phyloP scores from a whole-genome alignment of 2,113 vertebrate species.

The Heterotilapia buettikoferi region DNA sequence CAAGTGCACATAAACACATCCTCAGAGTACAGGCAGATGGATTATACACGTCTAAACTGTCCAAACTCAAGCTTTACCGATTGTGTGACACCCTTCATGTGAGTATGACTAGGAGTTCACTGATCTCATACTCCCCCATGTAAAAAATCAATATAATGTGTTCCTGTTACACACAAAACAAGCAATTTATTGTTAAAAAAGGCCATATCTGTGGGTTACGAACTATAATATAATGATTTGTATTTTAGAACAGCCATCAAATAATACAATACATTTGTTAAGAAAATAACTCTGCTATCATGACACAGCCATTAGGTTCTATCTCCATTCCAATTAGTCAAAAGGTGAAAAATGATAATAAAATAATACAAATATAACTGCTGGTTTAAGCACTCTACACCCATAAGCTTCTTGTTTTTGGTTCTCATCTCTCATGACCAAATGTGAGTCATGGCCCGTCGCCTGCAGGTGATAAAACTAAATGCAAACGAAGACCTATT shows the following conservation, averaged over 20 bases:
- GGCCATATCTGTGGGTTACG: neutral
- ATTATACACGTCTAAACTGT: neutral
- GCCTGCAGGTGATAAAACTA: neutral
- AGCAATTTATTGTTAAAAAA: constrained; percentile 8
- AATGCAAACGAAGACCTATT: neutral
- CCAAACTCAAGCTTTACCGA: neutral
- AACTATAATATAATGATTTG: neutral
- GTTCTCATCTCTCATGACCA: neutral
- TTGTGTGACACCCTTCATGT: neutral
- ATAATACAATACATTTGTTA: neutral
- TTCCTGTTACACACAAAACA: neutral
- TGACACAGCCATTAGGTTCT: neutral
- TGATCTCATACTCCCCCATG: neutral
- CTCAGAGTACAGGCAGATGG: constrained; percentile 7
- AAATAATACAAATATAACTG: neutral
- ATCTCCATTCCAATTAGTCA: neutral
- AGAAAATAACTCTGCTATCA: neutral
- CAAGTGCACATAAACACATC: neutral
- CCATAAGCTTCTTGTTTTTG: neutral
- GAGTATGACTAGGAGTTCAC: neutral
- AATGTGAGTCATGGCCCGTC: neutral
- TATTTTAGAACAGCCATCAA: neutral
- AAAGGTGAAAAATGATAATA: neutral
- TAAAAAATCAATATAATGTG: constrained; percentile 33
- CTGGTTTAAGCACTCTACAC: neutral